Conservation (phyloP, 2,888 invertebrate genomes). For the Heliconius aoede region DNA sequence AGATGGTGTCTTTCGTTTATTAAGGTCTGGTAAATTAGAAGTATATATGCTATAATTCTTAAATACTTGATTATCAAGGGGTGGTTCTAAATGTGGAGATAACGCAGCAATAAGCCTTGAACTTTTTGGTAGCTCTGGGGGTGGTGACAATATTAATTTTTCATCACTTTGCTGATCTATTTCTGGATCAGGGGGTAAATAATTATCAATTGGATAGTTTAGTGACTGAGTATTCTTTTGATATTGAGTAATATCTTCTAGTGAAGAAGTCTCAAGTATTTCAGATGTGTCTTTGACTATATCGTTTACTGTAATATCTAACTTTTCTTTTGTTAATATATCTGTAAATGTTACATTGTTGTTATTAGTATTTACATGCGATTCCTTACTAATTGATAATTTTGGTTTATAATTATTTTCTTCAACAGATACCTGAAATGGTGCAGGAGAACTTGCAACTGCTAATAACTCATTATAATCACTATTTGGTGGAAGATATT, state of each 20-base stretch:
- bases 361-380: conserved; percentile 55
- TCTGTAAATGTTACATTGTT: conserved; percentile 74
- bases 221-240: conserved; percentile 35
- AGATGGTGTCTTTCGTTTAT: conserved; percentile 61
- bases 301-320: conserved; percentile 70
- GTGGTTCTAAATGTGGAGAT: conserved; percentile 66
- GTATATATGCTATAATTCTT: conserved; percentile 63
- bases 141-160: conserved; percentile 61
- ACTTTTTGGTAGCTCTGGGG: conserved; percentile 57
- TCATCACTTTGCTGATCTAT: conserved; percentile 62
- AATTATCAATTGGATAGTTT: conserved; percentile 56
- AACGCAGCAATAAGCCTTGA: conserved; percentile 61
- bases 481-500: conserved; percentile 61
- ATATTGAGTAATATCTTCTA: conserved; percentile 57
- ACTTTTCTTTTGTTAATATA: conserved; percentile 73
- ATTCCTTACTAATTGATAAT: conserved; percentile 56
- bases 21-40: conserved; percentile 68
- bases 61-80: conserved; percentile 55
- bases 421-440: conserved; percentile 41
- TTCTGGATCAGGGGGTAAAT: conserved; percentile 57
- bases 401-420: conserved; percentile 52
- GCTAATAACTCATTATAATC: conserved; percentile 58
- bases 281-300: conserved; percentile 72
- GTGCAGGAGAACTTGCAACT: conserved; percentile 43
- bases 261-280: conserved; percentile 63